A percentile compares a stretch with the other conserved stretches of the same genome.
phyloP scores from a whole-genome alignment of 2,113 vertebrate species.

The Sialia sialis region DNA sequence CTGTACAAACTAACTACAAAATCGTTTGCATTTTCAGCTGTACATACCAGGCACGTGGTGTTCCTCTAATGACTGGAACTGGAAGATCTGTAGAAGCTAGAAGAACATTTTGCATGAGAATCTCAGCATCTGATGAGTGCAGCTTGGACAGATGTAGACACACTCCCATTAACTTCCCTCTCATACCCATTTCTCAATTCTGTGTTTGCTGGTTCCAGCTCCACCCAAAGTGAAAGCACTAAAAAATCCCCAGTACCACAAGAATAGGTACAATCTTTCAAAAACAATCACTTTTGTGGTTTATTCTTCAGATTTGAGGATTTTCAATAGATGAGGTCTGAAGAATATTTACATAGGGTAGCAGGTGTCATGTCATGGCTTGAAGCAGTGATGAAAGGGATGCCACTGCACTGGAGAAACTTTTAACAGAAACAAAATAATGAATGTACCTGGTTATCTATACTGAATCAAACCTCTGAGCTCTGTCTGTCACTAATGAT shows the following conservation, averaged over 20 bases:
- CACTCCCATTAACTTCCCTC: not conserved
- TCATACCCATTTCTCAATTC: not conserved
- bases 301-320: not conserved
- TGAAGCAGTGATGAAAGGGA: not conserved
- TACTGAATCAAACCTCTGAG: not conserved
- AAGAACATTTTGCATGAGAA: not conserved
- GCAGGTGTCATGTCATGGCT: not conserved
- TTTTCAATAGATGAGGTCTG: not conserved
- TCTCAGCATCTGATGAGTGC: not conserved
- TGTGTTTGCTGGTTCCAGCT: not conserved
- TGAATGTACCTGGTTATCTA: not conserved
- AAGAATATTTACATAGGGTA: not conserved
- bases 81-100: not conserved
- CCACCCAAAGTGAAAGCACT: not conserved
- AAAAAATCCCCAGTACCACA: not conserved
- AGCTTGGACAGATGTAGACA: not conserved
- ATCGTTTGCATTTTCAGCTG: not conserved
- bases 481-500: not conserved
- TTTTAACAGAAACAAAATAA: not conserved
- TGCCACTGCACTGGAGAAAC: not conserved
- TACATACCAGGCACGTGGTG: rapidly evolving
- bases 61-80: not conserved
- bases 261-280: not conserved
- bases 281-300: not conserved
- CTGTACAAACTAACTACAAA: not conserved